Base-by-base conservation (phyloP, 1,140 invertebrate genomes). In the Drosophila navojoa region DNA sequence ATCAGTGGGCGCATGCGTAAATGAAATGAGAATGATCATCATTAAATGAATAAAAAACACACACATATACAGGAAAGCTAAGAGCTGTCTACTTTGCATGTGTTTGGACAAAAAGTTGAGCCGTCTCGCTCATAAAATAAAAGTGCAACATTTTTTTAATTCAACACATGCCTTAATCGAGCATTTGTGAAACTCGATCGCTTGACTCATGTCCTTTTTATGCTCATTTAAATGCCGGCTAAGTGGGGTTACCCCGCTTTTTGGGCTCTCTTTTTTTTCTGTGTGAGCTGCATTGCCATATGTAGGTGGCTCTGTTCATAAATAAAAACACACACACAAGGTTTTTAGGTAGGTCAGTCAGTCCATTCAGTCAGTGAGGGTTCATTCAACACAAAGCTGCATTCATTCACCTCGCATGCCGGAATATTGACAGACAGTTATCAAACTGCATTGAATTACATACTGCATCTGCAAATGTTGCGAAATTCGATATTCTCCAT, bases 11-110 rank as follows among this genome's bases (percentile, higher is more conserved):
- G 86, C 78, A 82, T 79, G 75, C 80, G 75, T 90, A 90, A 85
- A 90, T 86, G 63, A 81, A 90, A 90, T 90, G 87, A 90, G 90
- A 90, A 90, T 90, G 81, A 90, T 90, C 87, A 90, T 90, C 78
- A 90, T 90, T 90, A 81, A 86, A 76, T 15, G 15, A 44, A 44
- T 2, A 45, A 45, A 15, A 16, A 19, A 45, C n/a, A 32, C 6
- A 32, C 6, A 62, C 13, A n/a, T 9, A 29, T 16, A 68, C 19
- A 55, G 35, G 35, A 55, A 59, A 13, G 25, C 40, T 22, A 29
- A 32, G 22, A 13, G 15, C 38, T 35, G 42, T 32, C 57, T 22
- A 16, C 66, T 68, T 60, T 59, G 55, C 54, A 68, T 60, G 47
- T 68, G 47, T 32, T 32, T 25, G 25, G 13, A 29, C 22, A 42